phyloP scores from a whole-genome alignment of 2,797 vertebrate species.

The Manis javanica region DNA sequence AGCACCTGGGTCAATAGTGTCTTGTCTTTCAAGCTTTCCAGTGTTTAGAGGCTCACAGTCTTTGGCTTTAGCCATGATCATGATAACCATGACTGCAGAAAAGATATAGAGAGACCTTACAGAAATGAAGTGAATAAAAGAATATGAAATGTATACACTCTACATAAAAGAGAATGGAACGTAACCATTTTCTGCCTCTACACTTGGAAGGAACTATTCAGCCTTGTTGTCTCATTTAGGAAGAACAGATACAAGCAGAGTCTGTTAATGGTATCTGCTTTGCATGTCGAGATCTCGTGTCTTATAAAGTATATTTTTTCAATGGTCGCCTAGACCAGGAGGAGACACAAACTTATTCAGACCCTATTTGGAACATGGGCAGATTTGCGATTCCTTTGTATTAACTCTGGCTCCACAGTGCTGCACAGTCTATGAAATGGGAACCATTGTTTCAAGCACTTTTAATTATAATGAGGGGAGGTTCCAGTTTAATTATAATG shows the following conservation, averaged over 20 bases:
- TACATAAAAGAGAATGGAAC: not conserved
- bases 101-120: not conserved
- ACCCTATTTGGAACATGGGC: not conserved
- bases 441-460: not conserved
- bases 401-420: not conserved
- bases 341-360: not conserved
- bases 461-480: not conserved
- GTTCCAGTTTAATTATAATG: not conserved
- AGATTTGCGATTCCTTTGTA: not conserved
- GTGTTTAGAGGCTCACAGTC: not conserved
- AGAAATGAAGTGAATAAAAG: not conserved
- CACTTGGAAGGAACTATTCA: not conserved
- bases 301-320: not conserved
- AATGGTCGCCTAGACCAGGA: not conserved
- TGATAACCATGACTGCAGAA: not conserved
- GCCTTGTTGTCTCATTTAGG: constrained; percentile 4
- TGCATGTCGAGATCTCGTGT: not conserved
- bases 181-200: not conserved
- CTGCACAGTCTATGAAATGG: not conserved
- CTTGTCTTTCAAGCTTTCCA: not conserved
- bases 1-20: not conserved
- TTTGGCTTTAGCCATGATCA: not conserved
- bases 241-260: not conserved
- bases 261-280: not conserved
- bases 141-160: not conserved